Base-by-base conservation (phyloP, 2,888 invertebrate genomes). In the Drosophila silvestris region DNA sequence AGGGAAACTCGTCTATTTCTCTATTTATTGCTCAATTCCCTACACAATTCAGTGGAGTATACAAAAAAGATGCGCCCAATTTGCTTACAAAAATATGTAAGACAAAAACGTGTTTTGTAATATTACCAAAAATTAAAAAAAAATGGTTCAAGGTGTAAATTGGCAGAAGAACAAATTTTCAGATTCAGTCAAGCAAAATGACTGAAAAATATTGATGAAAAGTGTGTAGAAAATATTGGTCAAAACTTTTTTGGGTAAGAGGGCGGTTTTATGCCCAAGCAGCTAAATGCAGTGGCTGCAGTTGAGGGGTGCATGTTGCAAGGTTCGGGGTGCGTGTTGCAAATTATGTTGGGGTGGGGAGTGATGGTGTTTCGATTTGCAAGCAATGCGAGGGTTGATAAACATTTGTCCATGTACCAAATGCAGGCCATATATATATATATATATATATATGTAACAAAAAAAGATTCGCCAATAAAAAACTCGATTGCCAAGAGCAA, bases 401-500 rank as follows among this genome's bases (percentile, higher is more conserved):
- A 39, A 54, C 22, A 14, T 37, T 66, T 41, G 28, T 44, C 28
- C 47, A 54, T 47, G 35, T 50, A 16, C 22, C 41, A 62, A 32
- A 54, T 62, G 22, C 60, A 51, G 10, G 44, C 39, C 39, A 14
- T 5, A 33, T 12, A 35, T 33, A 12, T 12, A 33, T 33, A 33
- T 33, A 33, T 28, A n/a, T 37, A 37, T 26, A 32, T 44, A 28
- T 37, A 3, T 52, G 14, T 22, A 37, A 26, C 7, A 47, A 58
- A 57, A 70, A 68, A 63, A 26, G 16, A 51, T 73, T 86, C 77
- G 84, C 87, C 86, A 90, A 89, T 85, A 90, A 86, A 83, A 89
- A 89, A 79, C 61, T 74, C 63, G 83, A 77, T 88, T 69, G 69
- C 32, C 71, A 51, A 77, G 78, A 89, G 76, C 85, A 83, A 75